Conservation (phyloP, 2,113 vertebrate genomes). For the Centropus unirufus region DNA sequence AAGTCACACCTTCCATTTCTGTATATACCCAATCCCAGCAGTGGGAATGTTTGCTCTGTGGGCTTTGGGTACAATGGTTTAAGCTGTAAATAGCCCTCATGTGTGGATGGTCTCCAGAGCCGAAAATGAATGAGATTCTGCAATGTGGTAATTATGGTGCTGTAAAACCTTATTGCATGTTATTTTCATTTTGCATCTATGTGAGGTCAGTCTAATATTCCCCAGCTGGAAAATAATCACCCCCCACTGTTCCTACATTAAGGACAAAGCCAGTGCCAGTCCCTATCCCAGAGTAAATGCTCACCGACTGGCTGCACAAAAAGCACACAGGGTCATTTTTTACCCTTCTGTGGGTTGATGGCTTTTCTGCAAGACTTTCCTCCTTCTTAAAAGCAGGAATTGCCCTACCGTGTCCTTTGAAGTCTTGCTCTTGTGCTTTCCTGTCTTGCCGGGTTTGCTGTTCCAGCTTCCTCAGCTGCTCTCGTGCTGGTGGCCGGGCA, state of each 20-base stretch:
- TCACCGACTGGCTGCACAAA: accelerated
- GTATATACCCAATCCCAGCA: background rate
- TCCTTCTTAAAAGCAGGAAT: background rate
- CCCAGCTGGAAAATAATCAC: background rate
- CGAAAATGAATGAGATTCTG: background rate
- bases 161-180: background rate
- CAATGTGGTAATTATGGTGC: background rate
- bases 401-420: background rate
- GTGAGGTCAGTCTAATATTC: background rate
- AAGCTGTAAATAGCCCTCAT: background rate
- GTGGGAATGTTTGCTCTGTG: background rate
- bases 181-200: background rate
- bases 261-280: background rate
- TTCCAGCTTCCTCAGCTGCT: background rate
- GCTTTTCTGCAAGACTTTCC: background rate
- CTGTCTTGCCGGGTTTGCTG: background rate
- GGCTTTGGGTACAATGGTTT: background rate
- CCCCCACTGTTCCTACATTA: background rate
- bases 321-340: background rate
- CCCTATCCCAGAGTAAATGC: background rate
- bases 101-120: background rate
- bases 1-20: background rate
- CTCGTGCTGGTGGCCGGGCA: background rate
- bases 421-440: background rate
- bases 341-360: background rate